Conservation (phyloP, 2,888 invertebrate genomes). For the Pogonocherus hispidulus region DNA sequence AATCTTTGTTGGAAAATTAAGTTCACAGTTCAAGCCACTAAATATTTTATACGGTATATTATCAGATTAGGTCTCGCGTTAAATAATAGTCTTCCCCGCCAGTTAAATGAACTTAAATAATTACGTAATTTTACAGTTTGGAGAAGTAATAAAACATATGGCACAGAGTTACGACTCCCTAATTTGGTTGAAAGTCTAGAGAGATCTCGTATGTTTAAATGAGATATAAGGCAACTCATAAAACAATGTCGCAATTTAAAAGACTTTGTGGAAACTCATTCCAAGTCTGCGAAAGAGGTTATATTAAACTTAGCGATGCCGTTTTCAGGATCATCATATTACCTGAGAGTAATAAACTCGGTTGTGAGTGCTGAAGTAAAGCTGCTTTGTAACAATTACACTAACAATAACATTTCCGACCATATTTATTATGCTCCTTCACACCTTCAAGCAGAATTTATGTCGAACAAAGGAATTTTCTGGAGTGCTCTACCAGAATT, state of each 20-base stretch:
- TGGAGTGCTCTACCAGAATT: not conserved
- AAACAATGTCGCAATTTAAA: slow-evolving; percentile 51
- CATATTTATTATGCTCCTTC: slow-evolving; percentile 30
- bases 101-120: slow-evolving; percentile 19
- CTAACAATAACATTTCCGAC: slow-evolving; percentile 32
- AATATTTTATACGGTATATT: not conserved
- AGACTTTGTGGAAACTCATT: slow-evolving; percentile 49
- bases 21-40: not conserved
- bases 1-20: too few species aligned
- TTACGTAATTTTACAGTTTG: slow-evolving; percentile 18
- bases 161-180: slow-evolving; percentile 15
- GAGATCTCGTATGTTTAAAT: slow-evolving; percentile 18
- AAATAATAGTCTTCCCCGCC: slow-evolving; percentile 2
- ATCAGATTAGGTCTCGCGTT: not conserved
- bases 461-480: not conserved
- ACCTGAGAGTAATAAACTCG: slow-evolving; percentile 44
- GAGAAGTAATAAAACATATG: slow-evolving; percentile 24
- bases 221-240: slow-evolving; percentile 47
- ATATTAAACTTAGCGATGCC: slow-evolving; percentile 40
- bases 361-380: slow-evolving; percentile 30
- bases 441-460: slow-evolving; percentile 11
- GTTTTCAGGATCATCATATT: slow-evolving; percentile 46
- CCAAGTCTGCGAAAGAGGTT: slow-evolving; percentile 40
- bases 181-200: slow-evolving; percentile 19
- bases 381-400: slow-evolving; percentile 38